phyloP scores from a whole-genome alignment of 92 coral and sea anemone species.

The Umimayanthus chanpuru region DNA sequence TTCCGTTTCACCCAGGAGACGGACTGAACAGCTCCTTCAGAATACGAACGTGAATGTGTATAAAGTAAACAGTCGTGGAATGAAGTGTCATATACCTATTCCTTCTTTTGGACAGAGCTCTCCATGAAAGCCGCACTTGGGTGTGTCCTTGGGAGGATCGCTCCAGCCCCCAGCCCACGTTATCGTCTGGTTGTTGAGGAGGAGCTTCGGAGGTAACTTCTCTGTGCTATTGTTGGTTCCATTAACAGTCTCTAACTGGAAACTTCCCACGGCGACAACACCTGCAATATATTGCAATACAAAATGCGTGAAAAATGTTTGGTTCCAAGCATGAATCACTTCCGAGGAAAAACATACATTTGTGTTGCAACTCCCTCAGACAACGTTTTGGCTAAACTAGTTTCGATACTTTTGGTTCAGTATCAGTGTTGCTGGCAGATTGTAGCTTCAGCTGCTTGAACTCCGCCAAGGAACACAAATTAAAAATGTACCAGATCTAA shows the following conservation, averaged over 20 bases:
- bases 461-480: too few species aligned
- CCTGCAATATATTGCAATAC: slow-evolving; percentile 1
- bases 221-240: slow-evolving; percentile 39
- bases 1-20: too few species aligned
- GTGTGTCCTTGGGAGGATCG: slow-evolving; percentile 75
- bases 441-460: too few species aligned
- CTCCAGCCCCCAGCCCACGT: slow-evolving; percentile 71
- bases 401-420: too few species aligned
- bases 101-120: slow-evolving; percentile 62
- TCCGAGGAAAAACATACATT: not conserved
- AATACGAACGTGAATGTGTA: not conserved
- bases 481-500: too few species aligned
- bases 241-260: slow-evolving; percentile 59
- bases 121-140: slow-evolving; percentile 77
- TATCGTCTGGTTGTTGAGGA: slow-evolving; percentile 59
- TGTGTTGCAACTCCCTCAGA: not conserved
- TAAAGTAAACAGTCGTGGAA: not conserved
- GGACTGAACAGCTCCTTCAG: too few species aligned
- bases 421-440: too few species aligned
- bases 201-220: slow-evolving; percentile 56
- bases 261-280: slow-evolving; percentile 60
- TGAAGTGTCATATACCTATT: not conserved
- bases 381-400: too few species aligned
- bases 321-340: not conserved
- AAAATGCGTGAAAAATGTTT: not conserved